Percentiles rank a stretch among this genome's conserved stretches.
Evolutionary conservation across 1,140 invertebrate genomes (phyloP).

Genomic region (Hycleus cichorii): DNA sequence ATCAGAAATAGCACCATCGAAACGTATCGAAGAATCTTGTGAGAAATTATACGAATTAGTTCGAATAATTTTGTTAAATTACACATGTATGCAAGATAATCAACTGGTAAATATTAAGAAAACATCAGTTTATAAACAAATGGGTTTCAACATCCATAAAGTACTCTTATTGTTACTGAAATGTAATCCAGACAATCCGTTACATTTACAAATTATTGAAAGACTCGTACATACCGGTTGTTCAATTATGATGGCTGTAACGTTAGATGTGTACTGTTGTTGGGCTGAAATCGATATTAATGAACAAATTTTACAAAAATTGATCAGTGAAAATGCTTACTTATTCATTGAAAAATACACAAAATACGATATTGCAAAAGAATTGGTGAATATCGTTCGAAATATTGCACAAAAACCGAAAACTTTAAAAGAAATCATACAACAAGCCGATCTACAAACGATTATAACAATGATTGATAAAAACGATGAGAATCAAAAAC

Average conservation of each 20-base stretch:
- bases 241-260: constrained; percentile 26
- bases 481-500: constrained; percentile 29
- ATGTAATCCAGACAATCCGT: constrained; percentile 22
- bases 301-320: constrained; percentile 26
- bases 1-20: constrained; percentile 1
- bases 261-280: constrained; percentile 30
- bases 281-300: constrained; percentile 35
- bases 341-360: constrained; percentile 30
- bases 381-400: constrained; percentile 27
- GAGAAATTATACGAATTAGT: constrained; percentile 18
- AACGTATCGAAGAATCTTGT: constrained; percentile 13
- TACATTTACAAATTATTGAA: constrained; percentile 22
- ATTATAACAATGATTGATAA: constrained; percentile 31
- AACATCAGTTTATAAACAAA: constrained; percentile 26
- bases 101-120: constrained; percentile 19
- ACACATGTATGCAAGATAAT: constrained; percentile 21
- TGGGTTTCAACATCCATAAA: constrained; percentile 28
- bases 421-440: constrained; percentile 29
- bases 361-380: constrained; percentile 28
- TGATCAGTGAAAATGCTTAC: constrained; percentile 31
- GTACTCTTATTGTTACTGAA: constrained; percentile 29
- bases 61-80: constrained; percentile 26
- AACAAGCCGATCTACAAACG: constrained; percentile 23
- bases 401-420: constrained; percentile 35
- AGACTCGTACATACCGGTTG: constrained; percentile 21